A percentile compares a stretch with the other conserved stretches of the same genome.
Conservation (phyloP, 1,140 invertebrate genomes). For the Drosophila sp. region DNA sequence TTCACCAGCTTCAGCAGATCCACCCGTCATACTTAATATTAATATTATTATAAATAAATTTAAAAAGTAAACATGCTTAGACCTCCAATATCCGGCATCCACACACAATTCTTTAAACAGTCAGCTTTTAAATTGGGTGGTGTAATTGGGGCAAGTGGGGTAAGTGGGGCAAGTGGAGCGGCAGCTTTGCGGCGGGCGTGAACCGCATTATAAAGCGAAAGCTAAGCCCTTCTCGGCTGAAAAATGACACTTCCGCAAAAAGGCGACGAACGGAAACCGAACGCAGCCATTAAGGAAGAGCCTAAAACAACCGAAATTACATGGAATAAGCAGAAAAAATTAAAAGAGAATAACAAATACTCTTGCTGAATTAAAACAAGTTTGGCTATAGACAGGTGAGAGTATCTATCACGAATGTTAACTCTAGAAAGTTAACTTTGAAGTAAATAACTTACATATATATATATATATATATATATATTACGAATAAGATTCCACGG, state of each 20-base stretch:
- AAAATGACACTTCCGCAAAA: slow-evolving; percentile 79
- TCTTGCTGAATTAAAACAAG: not conserved
- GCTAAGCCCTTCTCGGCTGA: slow-evolving; percentile 77
- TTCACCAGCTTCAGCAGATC: not conserved
- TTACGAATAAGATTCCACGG: too few relatives aligned
- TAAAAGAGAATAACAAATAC: not conserved
- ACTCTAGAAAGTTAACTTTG: too few relatives aligned
- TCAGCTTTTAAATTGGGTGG: not conserved
- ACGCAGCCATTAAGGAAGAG: slow-evolving; percentile 47
- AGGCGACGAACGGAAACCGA: slow-evolving; percentile 43
- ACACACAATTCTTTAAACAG: slow-evolving; percentile 11
- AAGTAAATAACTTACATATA: too few relatives aligned
- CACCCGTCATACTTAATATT: slow-evolving; percentile 67
- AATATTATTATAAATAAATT: slow-evolving; percentile 80
- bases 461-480: too few relatives aligned
- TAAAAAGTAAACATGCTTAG: slow-evolving; percentile 68
- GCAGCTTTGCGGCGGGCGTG: slow-evolving; percentile 52
- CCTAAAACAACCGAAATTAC: slow-evolving; percentile 81
- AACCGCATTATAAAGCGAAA: slow-evolving; percentile 68
- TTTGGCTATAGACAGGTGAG: too few relatives aligned
- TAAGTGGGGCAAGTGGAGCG: too few relatives aligned
- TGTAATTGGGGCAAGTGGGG: too few relatives aligned
- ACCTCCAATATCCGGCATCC: slow-evolving; percentile 58
- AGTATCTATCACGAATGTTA: too few relatives aligned
- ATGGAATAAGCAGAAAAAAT: slow-evolving; percentile 15